A percentile compares a stretch with the other conserved stretches of the same genome.
Evolutionary conservation across 2,888 invertebrate genomes (phyloP).

Genomic region (Stenchaetothrips biformis): DNA sequence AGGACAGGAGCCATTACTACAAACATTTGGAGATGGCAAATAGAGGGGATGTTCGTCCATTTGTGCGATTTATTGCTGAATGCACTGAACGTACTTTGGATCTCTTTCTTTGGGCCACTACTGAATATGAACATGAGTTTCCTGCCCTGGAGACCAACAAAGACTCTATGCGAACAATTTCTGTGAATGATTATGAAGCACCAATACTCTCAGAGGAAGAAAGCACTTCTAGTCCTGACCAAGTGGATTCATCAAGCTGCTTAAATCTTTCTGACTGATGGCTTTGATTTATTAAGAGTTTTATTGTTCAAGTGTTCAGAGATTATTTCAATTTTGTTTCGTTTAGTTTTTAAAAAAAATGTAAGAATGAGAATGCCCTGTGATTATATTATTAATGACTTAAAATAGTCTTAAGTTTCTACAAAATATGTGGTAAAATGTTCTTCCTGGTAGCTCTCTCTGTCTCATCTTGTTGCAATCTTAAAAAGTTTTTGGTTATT

Average conservation of each 20-base stretch:
- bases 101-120: conserved; percentile 78
- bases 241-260: background rate
- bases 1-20: conserved; percentile 61
- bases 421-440: too few relatives aligned
- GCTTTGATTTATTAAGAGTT: background rate
- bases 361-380: too few relatives aligned
- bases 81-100: conserved; percentile 86
- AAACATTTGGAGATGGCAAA: conserved; percentile 86
- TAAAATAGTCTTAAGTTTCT: too few relatives aligned
- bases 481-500: too few relatives aligned
- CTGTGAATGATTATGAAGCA: background rate
- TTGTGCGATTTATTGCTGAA: conserved; percentile 91
- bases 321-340: too few relatives aligned
- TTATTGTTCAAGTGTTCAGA: too few relatives aligned
- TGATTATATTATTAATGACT: too few relatives aligned
- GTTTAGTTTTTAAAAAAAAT: too few relatives aligned
- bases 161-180: background rate
- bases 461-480: too few relatives aligned
- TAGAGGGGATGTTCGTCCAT: conserved; percentile 90
- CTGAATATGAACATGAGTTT: conserved; percentile 59
- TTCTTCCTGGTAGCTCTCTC: too few relatives aligned
- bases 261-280: background rate
- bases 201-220: background rate
- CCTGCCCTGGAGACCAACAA: background rate
- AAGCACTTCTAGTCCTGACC: background rate